Percentiles rank a stretch among this genome's conserved stretches.
These are phyloP conservation scores for Lates japonicus DNA, from an alignment of 2,797 vertebrate species.

Conservation along the genomic window DNA sequence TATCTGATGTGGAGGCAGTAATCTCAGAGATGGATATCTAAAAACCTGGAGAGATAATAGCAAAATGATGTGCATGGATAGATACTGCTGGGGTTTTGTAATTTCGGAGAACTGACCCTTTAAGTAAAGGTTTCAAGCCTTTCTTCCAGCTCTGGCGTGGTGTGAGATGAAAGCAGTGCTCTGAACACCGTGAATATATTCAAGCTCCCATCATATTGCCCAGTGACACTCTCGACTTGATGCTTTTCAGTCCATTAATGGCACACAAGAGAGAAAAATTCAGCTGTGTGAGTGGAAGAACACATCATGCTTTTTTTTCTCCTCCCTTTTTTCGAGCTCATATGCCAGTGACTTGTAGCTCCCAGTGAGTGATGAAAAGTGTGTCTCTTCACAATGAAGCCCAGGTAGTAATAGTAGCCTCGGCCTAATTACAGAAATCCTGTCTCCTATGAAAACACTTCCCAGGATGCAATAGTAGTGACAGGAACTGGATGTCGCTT, in stretches of 20 bases:
- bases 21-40: neutral
- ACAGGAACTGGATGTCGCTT: neutral
- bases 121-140: constrained; percentile 1
- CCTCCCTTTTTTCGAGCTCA: neutral
- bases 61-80: neutral
- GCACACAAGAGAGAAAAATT: constrained; percentile 50
- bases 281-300: constrained; percentile 42
- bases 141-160: neutral
- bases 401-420: constrained; percentile 1
- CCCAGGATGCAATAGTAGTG: constrained; percentile 14
- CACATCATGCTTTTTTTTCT: constrained; percentile 10
- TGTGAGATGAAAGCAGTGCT: constrained; percentile 9
- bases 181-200: constrained; percentile 25
- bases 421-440: constrained; percentile 34
- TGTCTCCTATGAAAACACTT: constrained; percentile 33
- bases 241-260: constrained; percentile 61
- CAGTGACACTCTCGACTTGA: constrained; percentile 38
- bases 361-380: constrained; percentile 23
- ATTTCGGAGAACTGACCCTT: neutral
- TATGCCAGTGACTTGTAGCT: constrained; percentile 14
- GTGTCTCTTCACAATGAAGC: constrained; percentile 27
- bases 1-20: neutral
- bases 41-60: neutral
- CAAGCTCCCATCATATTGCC: constrained; percentile 20
- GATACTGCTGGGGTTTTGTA: neutral